Evolutionary conservation across 2,113 vertebrate species (phyloP), one percentile per base, ranked within the genome.

Genomic region (Perca flavescens): DNA sequence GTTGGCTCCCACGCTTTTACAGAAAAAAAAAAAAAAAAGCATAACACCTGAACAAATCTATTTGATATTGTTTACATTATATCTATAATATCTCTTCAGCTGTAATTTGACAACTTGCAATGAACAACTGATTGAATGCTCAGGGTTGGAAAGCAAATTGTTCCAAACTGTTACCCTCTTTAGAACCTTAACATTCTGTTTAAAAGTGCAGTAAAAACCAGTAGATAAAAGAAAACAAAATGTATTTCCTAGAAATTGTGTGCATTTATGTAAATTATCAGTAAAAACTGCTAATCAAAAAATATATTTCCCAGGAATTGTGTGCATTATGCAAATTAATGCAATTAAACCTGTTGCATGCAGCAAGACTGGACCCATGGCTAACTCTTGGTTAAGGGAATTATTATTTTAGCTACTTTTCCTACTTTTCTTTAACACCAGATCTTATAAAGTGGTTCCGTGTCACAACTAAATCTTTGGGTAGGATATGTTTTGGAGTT

Each of bases 1-100:
- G 49, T 62, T 80, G 79, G 66, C 79, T 77, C 54, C 28, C 14
- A 76, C 12, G 25, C 69, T 72, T 46, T 60, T 40, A 58, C 19
- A 71, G 49, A 52, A 62, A 34, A 0, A 31, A 5, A 31, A 31
- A 75, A 74, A 3, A 34, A 80, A 77, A 75, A 65, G 21, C 46
- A 70, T 36, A 53, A 63, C 34, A 65, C 25, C 31, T 50, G 14
- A 70, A 66, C 73, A 73, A 80, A 81, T 83, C 28, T 50, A 52
- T 49, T 22, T 43, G 40, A 81, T 88, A 73, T 31, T 63, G 34
- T 56, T 79, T n/a, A 31, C 31, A 52, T 47, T 34, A 43, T 54
- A 43, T 52, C 1, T 49, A 21, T 72, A 43, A 43, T 43, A 11
- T 81, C 14, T 78, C 62, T 73, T 77, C 28, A 54, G 22, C n/a